These are phyloP conservation scores for Nesospiza acunhae DNA, from an alignment of 2,113 vertebrate genomes.

Conservation along the genomic window DNA sequence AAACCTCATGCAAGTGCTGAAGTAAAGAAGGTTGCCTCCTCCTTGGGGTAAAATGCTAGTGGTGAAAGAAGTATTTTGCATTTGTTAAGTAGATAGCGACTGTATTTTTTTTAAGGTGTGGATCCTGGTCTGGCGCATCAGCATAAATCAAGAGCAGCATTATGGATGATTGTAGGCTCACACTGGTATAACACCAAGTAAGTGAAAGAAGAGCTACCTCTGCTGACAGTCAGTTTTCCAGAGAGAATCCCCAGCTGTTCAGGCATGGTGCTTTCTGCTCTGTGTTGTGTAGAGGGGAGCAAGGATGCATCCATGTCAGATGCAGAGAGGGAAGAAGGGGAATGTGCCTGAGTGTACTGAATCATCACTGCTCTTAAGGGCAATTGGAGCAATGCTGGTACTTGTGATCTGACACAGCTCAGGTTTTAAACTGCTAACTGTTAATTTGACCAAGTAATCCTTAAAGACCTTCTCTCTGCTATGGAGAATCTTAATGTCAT, in stretches of 20 bases:
- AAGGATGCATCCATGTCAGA: neutral
- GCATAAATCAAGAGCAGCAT: neutral
- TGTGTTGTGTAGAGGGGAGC: neutral
- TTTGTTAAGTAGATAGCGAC: neutral
- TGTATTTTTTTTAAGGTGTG: neutral
- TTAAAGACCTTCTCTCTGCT: neutral
- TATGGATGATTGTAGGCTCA: neutral
- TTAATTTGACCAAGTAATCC: neutral
- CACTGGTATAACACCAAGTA: neutral
- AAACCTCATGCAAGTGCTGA: neutral
- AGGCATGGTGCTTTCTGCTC: neutral
- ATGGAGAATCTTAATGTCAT: neutral
- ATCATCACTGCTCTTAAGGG: neutral
- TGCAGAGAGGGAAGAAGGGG: neutral
- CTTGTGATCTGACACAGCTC: neutral
- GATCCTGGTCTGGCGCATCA: neutral
- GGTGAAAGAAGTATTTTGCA: neutral
- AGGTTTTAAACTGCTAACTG: neutral
- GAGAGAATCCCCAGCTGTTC: neutral
- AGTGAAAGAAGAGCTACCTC: conserved; percentile 16
- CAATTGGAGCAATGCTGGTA: neutral
- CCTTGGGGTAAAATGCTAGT: neutral
- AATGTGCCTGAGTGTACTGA: neutral
- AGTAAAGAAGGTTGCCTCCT: neutral
- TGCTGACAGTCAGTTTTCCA: neutral